Evolutionary conservation across 2,888 invertebrate species (phyloP), one percentile per base, ranked within the genome.

Genomic region (Melanargia galathea): DNA sequence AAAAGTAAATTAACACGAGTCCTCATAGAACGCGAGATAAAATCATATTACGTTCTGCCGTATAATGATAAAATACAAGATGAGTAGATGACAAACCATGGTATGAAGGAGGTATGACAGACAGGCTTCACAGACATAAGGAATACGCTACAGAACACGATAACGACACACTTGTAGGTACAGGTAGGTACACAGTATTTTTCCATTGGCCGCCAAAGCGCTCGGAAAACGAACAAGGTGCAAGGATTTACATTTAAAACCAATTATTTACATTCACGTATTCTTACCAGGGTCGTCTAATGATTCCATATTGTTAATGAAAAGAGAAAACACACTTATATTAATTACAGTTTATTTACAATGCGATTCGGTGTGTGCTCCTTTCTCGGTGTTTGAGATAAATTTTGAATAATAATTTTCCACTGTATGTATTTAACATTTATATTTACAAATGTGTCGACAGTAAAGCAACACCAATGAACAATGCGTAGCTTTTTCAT

Each of bases 251-350:
- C 63, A 71, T 63, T 52, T 33, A 67, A n/a, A 65, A 68, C 67
- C 58, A 52, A 66, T 64, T 67, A 66, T 69, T 64, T 62, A 69
- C 61, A 66, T 65, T 55, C 55, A 67, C 58, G 55, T 67, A 71
- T 76, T 89, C 90, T 90, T 90, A 90, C 90, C 90, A 82, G 87
- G 84, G 80, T 90, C 90, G 76, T 90, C 90, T 90, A 89, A 80
- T 77, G 83, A 79, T 82, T 82, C 90, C 88, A 87, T 69, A 82
- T 85, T 79, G 88, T 86, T 83, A 84, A 84, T 89, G 88, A 83
- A 90, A 73, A 89, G 77, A 85, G 82, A 90, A 88, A 88, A 87
- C 78, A 84, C 76, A 83, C 73, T 71, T 71, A 67, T 81, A 67
- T 81, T 87, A 86, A 84, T 70, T 66, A 68, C 66, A 61, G 59